Percentiles rank a stretch among this genome's conserved stretches.
Conservation (phyloP, 2,113 vertebrate species). For the Cercopithecus mona region DNA sequence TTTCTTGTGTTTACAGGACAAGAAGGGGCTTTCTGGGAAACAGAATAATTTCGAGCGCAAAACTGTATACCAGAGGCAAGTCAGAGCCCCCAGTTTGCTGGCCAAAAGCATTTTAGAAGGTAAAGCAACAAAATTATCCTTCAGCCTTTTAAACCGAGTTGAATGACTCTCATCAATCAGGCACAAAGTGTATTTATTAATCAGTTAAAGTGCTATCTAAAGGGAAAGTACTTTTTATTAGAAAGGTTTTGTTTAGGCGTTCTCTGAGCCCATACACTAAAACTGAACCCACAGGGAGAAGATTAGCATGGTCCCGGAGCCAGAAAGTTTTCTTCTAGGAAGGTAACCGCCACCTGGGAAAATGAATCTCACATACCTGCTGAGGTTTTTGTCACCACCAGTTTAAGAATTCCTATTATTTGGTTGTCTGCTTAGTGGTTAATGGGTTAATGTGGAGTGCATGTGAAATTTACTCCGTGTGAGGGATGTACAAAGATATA, state of each 20-base stretch:
- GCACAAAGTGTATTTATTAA: background rate
- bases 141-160: background rate
- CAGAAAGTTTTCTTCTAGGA: background rate
- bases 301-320: background rate
- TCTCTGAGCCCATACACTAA: background rate
- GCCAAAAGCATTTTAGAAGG: constrained; percentile 99
- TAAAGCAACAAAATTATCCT: constrained; percentile 69
- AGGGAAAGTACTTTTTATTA: background rate
- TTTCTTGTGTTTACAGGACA: constrained; percentile 88
- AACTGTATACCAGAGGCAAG: constrained; percentile 93
- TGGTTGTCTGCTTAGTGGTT: background rate
- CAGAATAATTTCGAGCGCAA: constrained; percentile 92
- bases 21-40: constrained; percentile 95
- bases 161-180: constrained; percentile 17
- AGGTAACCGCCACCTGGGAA: background rate
- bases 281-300: background rate
- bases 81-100: constrained; percentile 94
- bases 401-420: background rate
- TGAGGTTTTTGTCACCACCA: background rate
- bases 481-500: background rate
- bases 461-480: background rate
- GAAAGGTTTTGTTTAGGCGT: background rate
- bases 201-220: background rate
- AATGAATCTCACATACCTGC: background rate
- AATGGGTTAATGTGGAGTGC: background rate